Percentiles rank a stretch among this genome's conserved stretches.
Conservation (phyloP, 2,888 invertebrate genomes). For the Leucoptera coffeella region DNA sequence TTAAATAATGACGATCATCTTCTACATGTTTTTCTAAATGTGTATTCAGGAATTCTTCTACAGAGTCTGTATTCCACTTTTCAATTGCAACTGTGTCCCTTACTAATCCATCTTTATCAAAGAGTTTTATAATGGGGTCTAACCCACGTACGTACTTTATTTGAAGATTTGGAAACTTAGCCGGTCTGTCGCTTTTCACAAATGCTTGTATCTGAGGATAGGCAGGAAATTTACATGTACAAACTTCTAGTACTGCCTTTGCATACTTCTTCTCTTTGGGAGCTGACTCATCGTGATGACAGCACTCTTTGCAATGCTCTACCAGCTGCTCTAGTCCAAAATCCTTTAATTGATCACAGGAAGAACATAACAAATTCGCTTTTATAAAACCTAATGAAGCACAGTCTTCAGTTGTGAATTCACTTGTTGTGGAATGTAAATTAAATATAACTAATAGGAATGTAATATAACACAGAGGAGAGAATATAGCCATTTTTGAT, state of each 20-base stretch:
- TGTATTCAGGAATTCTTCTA: slow-evolving; percentile 91
- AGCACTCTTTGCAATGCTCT: slow-evolving; percentile 72
- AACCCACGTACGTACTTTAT: slow-evolving; percentile 90
- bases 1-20: slow-evolving; percentile 50
- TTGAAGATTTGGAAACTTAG: slow-evolving; percentile 84
- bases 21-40: slow-evolving; percentile 64
- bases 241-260: slow-evolving; percentile 89
- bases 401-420: slow-evolving; percentile 78
- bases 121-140: slow-evolving; percentile 88
- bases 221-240: slow-evolving; percentile 96
- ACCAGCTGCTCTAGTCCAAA: slow-evolving; percentile 64
- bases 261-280: slow-evolving; percentile 73
- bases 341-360: slow-evolving; percentile 77
- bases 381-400: slow-evolving; percentile 79
- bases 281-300: slow-evolving; percentile 65
- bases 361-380: slow-evolving; percentile 79
- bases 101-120: slow-evolving; percentile 77
- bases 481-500: too few species aligned
- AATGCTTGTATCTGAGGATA: slow-evolving; percentile 99
- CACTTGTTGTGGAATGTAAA: too few species aligned
- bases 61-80: slow-evolving; percentile 98
- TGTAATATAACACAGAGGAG: too few species aligned
- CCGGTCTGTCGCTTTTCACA: slow-evolving; percentile 86
- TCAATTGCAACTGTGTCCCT: slow-evolving; percentile 90
- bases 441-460: too few species aligned